phyloP scores from a whole-genome alignment of 2,113 vertebrate species.

The Ondatra zibethicus region DNA sequence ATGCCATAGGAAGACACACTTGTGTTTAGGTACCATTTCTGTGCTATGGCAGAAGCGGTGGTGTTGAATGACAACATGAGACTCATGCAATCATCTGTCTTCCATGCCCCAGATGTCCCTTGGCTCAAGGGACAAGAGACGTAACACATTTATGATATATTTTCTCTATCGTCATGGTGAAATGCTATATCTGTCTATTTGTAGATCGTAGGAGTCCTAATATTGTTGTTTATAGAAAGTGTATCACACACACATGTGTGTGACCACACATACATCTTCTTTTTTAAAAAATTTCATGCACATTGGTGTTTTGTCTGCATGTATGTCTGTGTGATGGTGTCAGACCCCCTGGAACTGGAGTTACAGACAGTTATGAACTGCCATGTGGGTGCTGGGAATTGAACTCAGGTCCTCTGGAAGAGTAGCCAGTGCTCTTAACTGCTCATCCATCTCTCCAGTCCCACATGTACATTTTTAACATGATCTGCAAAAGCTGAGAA shows the following conservation, averaged over 20 bases:
- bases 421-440: too few relatives aligned
- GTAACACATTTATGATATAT: not conserved
- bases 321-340: too few relatives aligned
- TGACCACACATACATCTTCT: not conserved
- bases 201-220: not conserved
- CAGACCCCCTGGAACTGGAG: too few relatives aligned
- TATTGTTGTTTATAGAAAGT: not conserved
- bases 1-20: not conserved
- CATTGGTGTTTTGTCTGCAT: too few relatives aligned
- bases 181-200: not conserved
- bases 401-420: too few relatives aligned
- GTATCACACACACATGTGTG: not conserved
- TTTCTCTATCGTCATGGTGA: not conserved
- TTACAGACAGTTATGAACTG: too few relatives aligned
- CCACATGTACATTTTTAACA: not conserved
- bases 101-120: accelerated
- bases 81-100: not conserved
- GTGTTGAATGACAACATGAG: not conserved
- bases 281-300: too few relatives aligned
- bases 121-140: not conserved
- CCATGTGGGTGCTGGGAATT: too few relatives aligned
- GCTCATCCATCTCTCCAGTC: too few relatives aligned
- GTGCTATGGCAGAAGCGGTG: not conserved
- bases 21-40: not conserved
- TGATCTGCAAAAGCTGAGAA: not conserved